Conservation (phyloP, 2,797 vertebrate genomes). For the Neosilurus hyrtlii region DNA sequence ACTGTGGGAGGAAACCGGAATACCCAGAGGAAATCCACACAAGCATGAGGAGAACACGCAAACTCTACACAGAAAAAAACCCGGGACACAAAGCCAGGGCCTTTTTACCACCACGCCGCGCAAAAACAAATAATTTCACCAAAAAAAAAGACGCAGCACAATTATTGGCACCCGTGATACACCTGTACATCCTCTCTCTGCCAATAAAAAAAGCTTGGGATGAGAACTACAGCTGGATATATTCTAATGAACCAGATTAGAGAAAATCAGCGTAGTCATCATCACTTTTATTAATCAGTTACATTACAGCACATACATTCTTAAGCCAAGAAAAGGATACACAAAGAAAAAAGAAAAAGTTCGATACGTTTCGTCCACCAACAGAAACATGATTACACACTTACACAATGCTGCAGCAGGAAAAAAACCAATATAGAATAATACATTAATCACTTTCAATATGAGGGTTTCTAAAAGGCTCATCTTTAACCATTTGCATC, state of each 20-base stretch:
- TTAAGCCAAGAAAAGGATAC: slow-evolving; percentile 41
- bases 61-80: too few relatives aligned
- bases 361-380: slow-evolving; percentile 43
- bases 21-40: too few relatives aligned
- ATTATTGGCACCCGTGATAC: too few relatives aligned
- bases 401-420: slow-evolving; percentile 36
- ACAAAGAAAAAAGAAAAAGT: slow-evolving; percentile 25
- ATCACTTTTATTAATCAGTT: slow-evolving; percentile 51
- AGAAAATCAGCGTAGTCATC: not conserved
- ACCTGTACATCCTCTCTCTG: too few relatives aligned
- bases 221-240: not conserved
- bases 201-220: too few relatives aligned
- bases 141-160: too few relatives aligned
- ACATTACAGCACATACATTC: slow-evolving; percentile 54
- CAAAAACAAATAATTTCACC: too few relatives aligned
- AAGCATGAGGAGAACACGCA: too few relatives aligned
- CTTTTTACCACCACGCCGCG: too few relatives aligned
- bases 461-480: not conserved
- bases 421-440: not conserved
- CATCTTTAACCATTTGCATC: not conserved
- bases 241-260: not conserved
- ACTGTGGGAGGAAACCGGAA: too few relatives aligned
- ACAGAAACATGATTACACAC: slow-evolving; percentile 27
- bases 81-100: too few relatives aligned
- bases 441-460: slow-evolving; percentile 20